A percentile compares a stretch with the other conserved stretches of the same genome.
These are phyloP conservation scores for Teleopsis dalmanni DNA, from an alignment of 1,140 invertebrate genomes.

Conservation along the genomic window DNA sequence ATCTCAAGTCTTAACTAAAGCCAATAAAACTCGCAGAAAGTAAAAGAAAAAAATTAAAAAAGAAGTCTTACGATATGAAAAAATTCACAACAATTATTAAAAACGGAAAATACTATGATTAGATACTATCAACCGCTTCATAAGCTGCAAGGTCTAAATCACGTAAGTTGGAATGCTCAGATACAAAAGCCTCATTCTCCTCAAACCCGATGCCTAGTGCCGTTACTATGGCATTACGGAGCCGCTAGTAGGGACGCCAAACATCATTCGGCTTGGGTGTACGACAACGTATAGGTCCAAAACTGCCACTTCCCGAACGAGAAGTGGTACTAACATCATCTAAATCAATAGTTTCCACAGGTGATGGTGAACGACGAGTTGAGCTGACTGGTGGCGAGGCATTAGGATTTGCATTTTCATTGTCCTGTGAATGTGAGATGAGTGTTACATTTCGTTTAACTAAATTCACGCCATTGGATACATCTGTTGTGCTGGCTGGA, in stretches of 20 bases:
- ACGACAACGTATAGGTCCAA: constrained; percentile 34
- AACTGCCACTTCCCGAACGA: constrained; percentile 23
- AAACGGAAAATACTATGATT: too few species aligned
- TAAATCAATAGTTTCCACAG: constrained; percentile 37
- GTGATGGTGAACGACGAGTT: constrained; percentile 31
- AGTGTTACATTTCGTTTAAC: constrained; percentile 39
- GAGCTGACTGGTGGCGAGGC: constrained; percentile 40
- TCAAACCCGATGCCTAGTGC: constrained; percentile 8
- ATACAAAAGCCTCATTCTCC: too few species aligned
- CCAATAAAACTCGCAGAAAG: too few species aligned
- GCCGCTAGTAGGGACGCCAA: constrained; percentile 44
- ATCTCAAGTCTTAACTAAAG: too few species aligned
- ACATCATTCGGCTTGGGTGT: constrained; percentile 41
- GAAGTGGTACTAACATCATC: constrained; percentile 40
- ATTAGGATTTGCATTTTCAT: constrained; percentile 38
- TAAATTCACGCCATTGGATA: constrained; percentile 28
- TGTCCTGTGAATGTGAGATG: constrained; percentile 36
- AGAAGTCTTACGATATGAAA: too few species aligned
- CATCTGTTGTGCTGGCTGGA: constrained; percentile 2
- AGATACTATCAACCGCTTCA: too few species aligned
- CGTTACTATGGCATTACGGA: constrained; percentile 20
- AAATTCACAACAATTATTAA: too few species aligned
- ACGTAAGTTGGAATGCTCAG: too few species aligned
- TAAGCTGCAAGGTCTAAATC: too few species aligned
- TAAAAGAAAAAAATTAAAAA: too few species aligned